A percentile compares a stretch with the other conserved stretches of the same genome.
These are phyloP conservation scores for Halisarca cf. caerulea DNA, from an alignment of 37 sponge, comb jelly and placozoan species.

Conservation along the genomic window DNA sequence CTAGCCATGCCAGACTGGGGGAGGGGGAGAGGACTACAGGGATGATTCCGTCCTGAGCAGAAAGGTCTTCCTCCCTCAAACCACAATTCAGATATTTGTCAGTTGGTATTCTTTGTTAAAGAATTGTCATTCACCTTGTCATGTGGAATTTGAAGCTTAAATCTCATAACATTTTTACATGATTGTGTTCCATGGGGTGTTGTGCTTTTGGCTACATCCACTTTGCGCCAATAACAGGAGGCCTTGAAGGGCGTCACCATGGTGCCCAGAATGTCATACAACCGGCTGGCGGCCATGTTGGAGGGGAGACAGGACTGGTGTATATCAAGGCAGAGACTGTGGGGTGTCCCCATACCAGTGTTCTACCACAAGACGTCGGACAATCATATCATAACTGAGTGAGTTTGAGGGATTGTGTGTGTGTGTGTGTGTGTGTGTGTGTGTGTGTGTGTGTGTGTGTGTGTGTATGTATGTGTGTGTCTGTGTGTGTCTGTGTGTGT, in stretches of 20 bases:
- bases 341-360: constrained; percentile 97
- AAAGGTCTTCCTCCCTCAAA: too few relatives aligned
- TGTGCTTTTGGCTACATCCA: neutral
- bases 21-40: too few relatives aligned
- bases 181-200: neutral
- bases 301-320: constrained; percentile 84
- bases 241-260: constrained; percentile 64
- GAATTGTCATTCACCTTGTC: too few relatives aligned
- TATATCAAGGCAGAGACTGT: constrained; percentile 86
- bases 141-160: too few relatives aligned
- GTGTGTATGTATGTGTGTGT: neutral
- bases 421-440: neutral
- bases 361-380: constrained; percentile 70
- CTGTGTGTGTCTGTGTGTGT: neutral
- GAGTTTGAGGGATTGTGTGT: neutral
- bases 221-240: neutral
- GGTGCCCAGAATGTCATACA: constrained; percentile 43
- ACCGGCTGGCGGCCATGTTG: constrained; percentile 53
- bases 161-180: neutral
- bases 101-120: too few relatives aligned
- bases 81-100: too few relatives aligned
- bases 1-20: too few relatives aligned
- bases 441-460: neutral
- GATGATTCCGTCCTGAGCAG: too few relatives aligned
- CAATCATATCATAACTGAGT: constrained; percentile 53